Evolutionary conservation across 2,113 vertebrate species (phyloP).

Genomic region (Ptilonorhynchus violaceus): DNA sequence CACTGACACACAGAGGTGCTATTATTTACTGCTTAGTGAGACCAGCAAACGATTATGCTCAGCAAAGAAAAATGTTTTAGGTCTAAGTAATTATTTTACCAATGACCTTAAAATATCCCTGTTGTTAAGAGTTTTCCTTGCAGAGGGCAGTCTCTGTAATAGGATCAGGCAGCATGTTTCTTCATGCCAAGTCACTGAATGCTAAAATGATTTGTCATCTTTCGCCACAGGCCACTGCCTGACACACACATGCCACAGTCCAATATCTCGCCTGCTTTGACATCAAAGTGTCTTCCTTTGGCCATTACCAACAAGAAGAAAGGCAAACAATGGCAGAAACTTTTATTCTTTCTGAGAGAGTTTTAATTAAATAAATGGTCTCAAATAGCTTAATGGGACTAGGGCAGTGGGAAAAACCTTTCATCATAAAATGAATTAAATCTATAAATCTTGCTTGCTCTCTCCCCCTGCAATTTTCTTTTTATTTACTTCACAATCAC

Average conservation of each 20-base stretch:
- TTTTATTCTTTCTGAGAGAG: not conserved
- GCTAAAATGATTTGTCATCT: conserved; percentile 50
- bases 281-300: conserved; percentile 11
- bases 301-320: not conserved
- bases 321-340: not conserved
- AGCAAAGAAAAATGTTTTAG: not conserved
- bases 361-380: conserved; percentile 29
- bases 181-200: conserved; percentile 42
- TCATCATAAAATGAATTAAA: conserved; percentile 8
- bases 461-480: not conserved
- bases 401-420: not conserved
- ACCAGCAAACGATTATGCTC: not conserved
- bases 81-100: conserved; percentile 4
- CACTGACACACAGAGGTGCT: not conserved
- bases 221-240: conserved; percentile 26
- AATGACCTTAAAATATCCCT: conserved; percentile 33
- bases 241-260: conserved; percentile 27
- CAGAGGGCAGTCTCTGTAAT: conserved; percentile 10
- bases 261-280: not conserved
- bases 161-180: conserved; percentile 42
- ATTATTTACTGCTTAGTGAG: not conserved
- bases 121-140: not conserved
- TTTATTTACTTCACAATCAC: not conserved
- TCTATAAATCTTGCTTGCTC: not conserved
- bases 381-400: not conserved